Conservation (phyloP, 2,888 invertebrate species). For the Yponomeuta malinellus region DNA sequence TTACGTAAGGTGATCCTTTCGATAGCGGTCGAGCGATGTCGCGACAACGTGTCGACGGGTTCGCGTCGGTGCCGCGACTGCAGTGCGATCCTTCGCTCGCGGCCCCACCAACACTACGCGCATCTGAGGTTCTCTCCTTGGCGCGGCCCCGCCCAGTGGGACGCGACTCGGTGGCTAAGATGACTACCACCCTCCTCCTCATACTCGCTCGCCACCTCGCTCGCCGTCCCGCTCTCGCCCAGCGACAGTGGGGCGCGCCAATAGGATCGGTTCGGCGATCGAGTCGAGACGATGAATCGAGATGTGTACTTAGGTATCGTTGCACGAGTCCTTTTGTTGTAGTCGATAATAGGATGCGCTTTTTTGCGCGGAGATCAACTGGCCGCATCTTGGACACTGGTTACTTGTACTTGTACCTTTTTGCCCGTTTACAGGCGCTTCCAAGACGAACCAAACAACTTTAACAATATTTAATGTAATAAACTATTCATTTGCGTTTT, state of each 20-base stretch:
- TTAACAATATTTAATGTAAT: background rate
- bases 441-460: background rate
- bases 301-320: slow-evolving; percentile 76
- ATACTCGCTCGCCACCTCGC: slow-evolving; percentile 36
- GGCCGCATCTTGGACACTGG: slow-evolving; percentile 45
- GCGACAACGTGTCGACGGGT: slow-evolving; percentile 48
- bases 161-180: slow-evolving; percentile 72
- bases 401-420: slow-evolving; percentile 18
- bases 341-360: slow-evolving; percentile 76
- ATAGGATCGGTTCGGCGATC: slow-evolving; percentile 72
- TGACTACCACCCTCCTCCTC: slow-evolving; percentile 70
- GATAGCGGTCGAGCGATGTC: slow-evolving; percentile 31
- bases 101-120: slow-evolving; percentile 79
- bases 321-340: slow-evolving; percentile 75
- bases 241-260: slow-evolving; percentile 75
- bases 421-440: background rate
- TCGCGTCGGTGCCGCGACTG: slow-evolving; percentile 69
- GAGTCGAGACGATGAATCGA: slow-evolving; percentile 76
- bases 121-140: slow-evolving; percentile 77
- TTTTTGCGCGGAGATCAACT: slow-evolving; percentile 66
- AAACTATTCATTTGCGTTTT: background rate
- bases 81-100: slow-evolving; percentile 72
- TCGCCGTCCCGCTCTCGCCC: slow-evolving; percentile 53
- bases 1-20: slow-evolving; percentile 63
- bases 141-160: slow-evolving; percentile 79